Conservation (phyloP, 1,140 invertebrate species). For the Bradysia coprophila region DNA sequence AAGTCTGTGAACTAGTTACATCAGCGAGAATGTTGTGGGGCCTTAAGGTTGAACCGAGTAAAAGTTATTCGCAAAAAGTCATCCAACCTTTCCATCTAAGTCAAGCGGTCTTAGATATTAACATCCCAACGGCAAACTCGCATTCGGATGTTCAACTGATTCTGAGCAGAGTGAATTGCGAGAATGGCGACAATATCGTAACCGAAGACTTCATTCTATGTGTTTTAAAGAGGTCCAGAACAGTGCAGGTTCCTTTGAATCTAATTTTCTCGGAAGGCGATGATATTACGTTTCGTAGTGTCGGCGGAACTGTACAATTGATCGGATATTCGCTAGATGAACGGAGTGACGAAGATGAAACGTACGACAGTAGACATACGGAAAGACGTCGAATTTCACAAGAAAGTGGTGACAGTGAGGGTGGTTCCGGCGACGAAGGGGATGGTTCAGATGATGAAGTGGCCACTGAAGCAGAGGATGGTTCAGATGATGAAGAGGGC, state of each 20-base stretch:
- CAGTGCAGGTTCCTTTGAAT: slow-evolving; percentile 52
- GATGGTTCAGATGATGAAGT: slow-evolving; percentile 27
- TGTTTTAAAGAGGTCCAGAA: slow-evolving; percentile 40
- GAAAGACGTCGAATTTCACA: too few species aligned
- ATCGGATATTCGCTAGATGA: slow-evolving; percentile 52
- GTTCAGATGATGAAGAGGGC: slow-evolving; percentile 30
- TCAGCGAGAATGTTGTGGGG: too few species aligned
- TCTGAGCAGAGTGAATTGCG: slow-evolving; percentile 48
- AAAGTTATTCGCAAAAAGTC: slow-evolving; percentile 68
- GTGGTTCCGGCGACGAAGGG: slow-evolving; percentile 11
- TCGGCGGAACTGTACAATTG: slow-evolving; percentile 50
- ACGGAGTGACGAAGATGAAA: slow-evolving; percentile 17
- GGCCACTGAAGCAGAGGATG: slow-evolving; percentile 8
- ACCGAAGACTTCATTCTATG: slow-evolving; percentile 67
- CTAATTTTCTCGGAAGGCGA: slow-evolving; percentile 53
- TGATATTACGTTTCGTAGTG: slow-evolving; percentile 35
- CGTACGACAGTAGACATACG: too few species aligned
- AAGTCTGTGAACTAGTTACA: too few species aligned
- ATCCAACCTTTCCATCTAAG: slow-evolving; percentile 72
- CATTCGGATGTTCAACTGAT: slow-evolving; percentile 52
- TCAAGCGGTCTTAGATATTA: slow-evolving; percentile 68
- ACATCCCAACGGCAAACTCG: slow-evolving; percentile 28
- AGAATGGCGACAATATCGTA: too few species aligned
- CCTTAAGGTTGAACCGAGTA: too few species aligned
- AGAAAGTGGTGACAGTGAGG: slow-evolving; percentile 22